These are phyloP conservation scores for Cyprinodon variegatus DNA, from an alignment of 2,113 vertebrate species.

Conservation along the genomic window DNA sequence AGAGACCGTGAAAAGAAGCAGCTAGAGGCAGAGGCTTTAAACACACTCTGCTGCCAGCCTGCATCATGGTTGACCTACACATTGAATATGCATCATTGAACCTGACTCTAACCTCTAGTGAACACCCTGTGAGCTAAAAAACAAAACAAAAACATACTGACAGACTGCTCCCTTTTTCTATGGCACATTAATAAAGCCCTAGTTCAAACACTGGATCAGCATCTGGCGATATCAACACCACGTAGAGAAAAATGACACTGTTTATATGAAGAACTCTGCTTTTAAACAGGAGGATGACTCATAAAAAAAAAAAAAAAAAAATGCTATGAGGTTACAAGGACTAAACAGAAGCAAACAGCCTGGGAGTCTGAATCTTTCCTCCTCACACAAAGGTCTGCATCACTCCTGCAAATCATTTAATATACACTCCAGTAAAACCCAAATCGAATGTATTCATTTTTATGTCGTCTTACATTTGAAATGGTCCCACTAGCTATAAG, in stretches of 20 bases:
- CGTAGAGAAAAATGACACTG: constrained; percentile 13
- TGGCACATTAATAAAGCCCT: neutral
- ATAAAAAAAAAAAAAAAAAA: too few relatives aligned
- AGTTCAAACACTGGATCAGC: neutral
- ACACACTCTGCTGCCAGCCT: constrained; percentile 33
- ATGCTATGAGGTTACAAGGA: too few relatives aligned
- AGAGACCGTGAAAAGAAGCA: constrained; percentile 46
- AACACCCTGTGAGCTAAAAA: constrained; percentile 34
- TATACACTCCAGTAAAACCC: neutral
- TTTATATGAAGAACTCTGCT: constrained; percentile 9
- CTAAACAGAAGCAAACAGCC: neutral
- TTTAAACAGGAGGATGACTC: neutral
- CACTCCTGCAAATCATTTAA: neutral
- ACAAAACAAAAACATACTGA: constrained; percentile 38
- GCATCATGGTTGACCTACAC: constrained; percentile 71
- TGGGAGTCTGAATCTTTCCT: neutral
- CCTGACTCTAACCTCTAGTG: constrained; percentile 26
- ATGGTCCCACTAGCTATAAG: constrained; percentile 23
- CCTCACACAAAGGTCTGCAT: neutral
- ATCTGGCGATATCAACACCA: constrained; percentile 6
- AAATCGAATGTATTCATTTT: constrained; percentile 22
- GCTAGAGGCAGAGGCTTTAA: constrained; percentile 49
- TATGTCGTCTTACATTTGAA: constrained; percentile 15
- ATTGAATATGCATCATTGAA: constrained; percentile 66
- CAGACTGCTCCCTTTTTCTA: neutral